A percentile compares a stretch with the other conserved stretches of the same genome.
Evolutionary conservation across 2,888 invertebrate species (phyloP).

Genomic region (Heteromurus nitidus): DNA sequence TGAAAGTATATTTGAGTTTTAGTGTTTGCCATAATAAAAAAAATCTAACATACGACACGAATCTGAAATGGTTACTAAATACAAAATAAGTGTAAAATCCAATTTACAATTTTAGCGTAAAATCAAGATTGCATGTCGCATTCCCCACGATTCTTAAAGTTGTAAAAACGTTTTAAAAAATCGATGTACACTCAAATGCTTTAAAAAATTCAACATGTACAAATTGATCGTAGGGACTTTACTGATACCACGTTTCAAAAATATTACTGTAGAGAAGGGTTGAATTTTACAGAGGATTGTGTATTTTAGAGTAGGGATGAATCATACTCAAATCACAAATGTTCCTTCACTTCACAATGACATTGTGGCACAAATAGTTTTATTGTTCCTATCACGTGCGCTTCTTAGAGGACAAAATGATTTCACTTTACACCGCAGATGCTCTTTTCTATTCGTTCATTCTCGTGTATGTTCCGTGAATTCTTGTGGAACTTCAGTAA

Average conservation of each 20-base stretch:
- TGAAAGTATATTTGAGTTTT: conserved; percentile 45
- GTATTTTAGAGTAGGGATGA: conserved; percentile 41
- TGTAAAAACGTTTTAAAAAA: too few species aligned
- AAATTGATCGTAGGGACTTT: too few species aligned
- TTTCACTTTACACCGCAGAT: neutral
- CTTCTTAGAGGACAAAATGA: neutral
- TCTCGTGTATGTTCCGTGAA: neutral
- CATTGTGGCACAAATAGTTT: conserved; percentile 66
- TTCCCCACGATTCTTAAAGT: too few species aligned
- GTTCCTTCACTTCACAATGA: too few species aligned
- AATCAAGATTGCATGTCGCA: too few species aligned
- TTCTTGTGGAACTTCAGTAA: too few species aligned
- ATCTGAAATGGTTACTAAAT: conserved; percentile 51
- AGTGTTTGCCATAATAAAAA: conserved; percentile 35
- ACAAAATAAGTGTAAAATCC: conserved; percentile 9
- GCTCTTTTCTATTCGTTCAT: conserved; percentile 5
- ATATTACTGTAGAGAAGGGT: conserved; percentile 36
- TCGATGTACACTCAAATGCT: too few species aligned
- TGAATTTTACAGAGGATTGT: conserved; percentile 45
- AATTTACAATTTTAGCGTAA: neutral
- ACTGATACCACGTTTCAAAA: too few species aligned
- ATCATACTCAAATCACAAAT: conserved; percentile 35
- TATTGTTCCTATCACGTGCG: conserved; percentile 73
- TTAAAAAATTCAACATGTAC: too few species aligned
- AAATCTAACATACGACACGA: conserved; percentile 37